Evolutionary conservation across 2,888 invertebrate species (phyloP).

Genomic region (Melangyna quadrimaculata): DNA sequence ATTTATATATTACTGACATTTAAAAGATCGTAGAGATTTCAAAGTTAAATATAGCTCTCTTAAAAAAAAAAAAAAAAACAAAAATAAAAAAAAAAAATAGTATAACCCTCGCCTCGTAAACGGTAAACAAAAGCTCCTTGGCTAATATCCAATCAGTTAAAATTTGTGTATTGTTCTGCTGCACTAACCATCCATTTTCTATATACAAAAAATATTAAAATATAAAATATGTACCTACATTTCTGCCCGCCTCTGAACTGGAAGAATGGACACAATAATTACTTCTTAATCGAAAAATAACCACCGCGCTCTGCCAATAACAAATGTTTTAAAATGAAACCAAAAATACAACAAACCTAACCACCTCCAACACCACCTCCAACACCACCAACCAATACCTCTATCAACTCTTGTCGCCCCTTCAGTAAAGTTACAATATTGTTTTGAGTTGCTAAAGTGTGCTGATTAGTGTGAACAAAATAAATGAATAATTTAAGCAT

Average conservation of each 20-base stretch:
- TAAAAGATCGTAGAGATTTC: conserved; percentile 35
- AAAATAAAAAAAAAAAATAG: background rate
- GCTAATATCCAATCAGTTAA: conserved; percentile 68
- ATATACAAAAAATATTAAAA: conserved; percentile 32
- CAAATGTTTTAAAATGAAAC: conserved; percentile 36
- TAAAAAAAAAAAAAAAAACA: background rate
- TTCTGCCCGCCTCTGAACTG: conserved; percentile 26
- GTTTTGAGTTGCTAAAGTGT: background rate
- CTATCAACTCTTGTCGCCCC: background rate
- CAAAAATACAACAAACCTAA: conserved; percentile 9
- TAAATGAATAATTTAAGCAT: too few relatives aligned
- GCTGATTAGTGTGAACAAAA: background rate
- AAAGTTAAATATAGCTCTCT: conserved; percentile 28
- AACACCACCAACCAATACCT: background rate
- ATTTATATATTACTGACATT: conserved; percentile 45
- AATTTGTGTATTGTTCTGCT: conserved; percentile 54
- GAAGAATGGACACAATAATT: conserved; percentile 67
- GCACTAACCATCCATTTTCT: conserved; percentile 48
- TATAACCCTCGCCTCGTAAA: conserved; percentile 20
- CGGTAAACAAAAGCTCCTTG: conserved; percentile 31
- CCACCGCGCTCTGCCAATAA: conserved; percentile 60
- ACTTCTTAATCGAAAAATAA: conserved; percentile 71
- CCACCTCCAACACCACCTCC: too few relatives aligned
- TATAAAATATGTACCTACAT: conserved; percentile 34
- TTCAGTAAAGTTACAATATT: background rate